A percentile compares a stretch with the other conserved stretches of the same genome.
Conservation (phyloP, 2,888 invertebrate genomes). For the Deilephila porcellus region DNA sequence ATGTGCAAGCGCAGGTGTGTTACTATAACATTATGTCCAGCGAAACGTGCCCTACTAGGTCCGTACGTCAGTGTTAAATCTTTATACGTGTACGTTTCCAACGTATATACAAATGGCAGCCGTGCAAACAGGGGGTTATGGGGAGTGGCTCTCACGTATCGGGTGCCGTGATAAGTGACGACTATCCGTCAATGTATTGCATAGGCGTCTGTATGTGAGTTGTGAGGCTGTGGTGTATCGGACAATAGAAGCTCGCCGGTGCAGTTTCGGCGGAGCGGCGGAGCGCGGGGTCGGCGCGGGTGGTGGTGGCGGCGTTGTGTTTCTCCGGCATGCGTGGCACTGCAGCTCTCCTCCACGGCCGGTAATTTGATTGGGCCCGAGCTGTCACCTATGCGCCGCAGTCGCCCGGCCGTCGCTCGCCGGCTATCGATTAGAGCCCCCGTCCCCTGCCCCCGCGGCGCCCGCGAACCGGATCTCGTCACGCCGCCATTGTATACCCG, state of each 20-base stretch:
- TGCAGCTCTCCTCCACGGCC: conserved; percentile 79
- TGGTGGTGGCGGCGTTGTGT: conserved; percentile 56
- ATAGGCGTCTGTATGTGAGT: conserved; percentile 53
- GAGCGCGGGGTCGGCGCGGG: conserved; percentile 53
- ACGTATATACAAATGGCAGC: conserved; percentile 49
- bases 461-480: conserved; percentile 85
- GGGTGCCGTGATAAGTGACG: conserved; percentile 64
- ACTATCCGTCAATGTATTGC: conserved; percentile 69
- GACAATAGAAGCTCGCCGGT: conserved; percentile 57
- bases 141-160: conserved; percentile 59
- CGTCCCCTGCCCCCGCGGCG: conserved; percentile 73
- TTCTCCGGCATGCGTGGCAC: conserved; percentile 71
- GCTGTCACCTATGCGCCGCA: conserved; percentile 85
- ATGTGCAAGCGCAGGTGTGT: conserved; percentile 36
- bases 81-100: conserved; percentile 26
- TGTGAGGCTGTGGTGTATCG: conserved; percentile 51
- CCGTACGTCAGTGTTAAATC: conserved; percentile 11
- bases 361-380: conserved; percentile 84
- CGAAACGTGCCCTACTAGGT: background rate
- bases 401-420: conserved; percentile 83
- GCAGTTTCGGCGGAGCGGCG: conserved; percentile 58
- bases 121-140: conserved; percentile 47
- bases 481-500: conserved; percentile 85
- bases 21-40: conserved; percentile 23
- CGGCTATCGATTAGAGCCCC: conserved; percentile 84